phyloP scores from a whole-genome alignment of 2,888 invertebrate species.

The Caenorhabditis parvicauda region DNA sequence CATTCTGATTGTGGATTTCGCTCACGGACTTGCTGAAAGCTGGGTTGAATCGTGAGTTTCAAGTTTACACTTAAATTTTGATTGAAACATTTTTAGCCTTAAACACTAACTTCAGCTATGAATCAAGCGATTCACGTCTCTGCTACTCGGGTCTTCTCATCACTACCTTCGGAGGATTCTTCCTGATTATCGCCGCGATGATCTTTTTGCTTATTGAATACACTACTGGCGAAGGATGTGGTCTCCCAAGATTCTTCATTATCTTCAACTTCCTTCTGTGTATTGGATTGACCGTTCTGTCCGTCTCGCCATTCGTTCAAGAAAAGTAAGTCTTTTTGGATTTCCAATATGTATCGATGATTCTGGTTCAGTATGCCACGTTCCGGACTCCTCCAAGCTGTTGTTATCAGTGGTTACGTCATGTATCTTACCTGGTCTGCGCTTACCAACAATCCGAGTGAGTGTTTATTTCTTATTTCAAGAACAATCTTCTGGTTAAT shows the following conservation, averaged over 20 bases:
- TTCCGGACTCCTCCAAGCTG: constrained; percentile 81
- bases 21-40: constrained; percentile 90
- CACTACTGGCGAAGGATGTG: constrained; percentile 72
- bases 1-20: constrained; percentile 93
- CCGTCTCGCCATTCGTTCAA: constrained; percentile 87
- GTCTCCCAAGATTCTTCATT: constrained; percentile 92
- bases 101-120: constrained; percentile 69
- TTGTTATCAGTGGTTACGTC: constrained; percentile 87
- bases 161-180: constrained; percentile 80
- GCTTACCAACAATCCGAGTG: constrained; percentile 83
- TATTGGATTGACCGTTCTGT: constrained; percentile 78
- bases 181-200: constrained; percentile 77
- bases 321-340: constrained; percentile 69
- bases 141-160: constrained; percentile 81
- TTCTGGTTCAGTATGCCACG: constrained; percentile 56
- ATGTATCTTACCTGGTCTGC: constrained; percentile 97
- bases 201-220: constrained; percentile 85
- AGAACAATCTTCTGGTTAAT: too few species aligned
- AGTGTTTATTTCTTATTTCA: not conserved
- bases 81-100: not conserved
- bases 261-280: constrained; percentile 90
- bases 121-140: constrained; percentile 82
- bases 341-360: not conserved
- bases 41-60: constrained; percentile 78
- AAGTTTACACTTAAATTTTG: not conserved